Percentiles rank a stretch among this genome's conserved stretches.
Conservation (phyloP, 2,797 vertebrate genomes). For the Eutrigla gurnardus region DNA sequence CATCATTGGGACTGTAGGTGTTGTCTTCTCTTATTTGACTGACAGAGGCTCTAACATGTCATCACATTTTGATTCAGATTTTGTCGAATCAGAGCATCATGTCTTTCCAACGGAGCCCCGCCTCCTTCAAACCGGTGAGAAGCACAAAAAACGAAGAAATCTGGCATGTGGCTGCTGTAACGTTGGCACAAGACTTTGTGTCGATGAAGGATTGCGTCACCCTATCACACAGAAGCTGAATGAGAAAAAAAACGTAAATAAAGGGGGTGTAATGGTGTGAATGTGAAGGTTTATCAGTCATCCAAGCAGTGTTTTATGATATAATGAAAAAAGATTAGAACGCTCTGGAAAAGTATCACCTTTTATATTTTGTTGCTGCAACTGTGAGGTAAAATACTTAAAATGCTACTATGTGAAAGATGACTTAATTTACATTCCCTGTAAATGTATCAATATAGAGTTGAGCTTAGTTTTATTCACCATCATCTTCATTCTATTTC, state of each 20-base stretch:
- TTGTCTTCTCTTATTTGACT: neutral
- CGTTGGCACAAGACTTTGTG: neutral
- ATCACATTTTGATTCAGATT: conserved; percentile 6
- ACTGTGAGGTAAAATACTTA: neutral
- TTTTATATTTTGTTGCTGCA: neutral
- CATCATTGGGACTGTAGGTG: neutral
- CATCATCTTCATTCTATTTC: neutral
- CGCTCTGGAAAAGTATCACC: neutral
- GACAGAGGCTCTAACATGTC: neutral
- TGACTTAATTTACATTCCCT: neutral
- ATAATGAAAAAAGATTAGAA: conserved; percentile 2
- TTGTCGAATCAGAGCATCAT: neutral
- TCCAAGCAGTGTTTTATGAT: neutral
- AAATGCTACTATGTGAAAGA: neutral
- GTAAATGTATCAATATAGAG: neutral
- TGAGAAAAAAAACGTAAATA: neutral
- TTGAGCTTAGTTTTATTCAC: neutral
- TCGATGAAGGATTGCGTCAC: neutral
- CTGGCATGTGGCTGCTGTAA: neutral
- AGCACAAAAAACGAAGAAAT: neutral
- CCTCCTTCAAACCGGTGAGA: neutral
- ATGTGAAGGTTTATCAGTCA: neutral
- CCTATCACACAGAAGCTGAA: neutral
- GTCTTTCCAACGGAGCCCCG: neutral
- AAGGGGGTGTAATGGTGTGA: neutral